A percentile compares a stretch with the other conserved stretches of the same genome.
Conservation (phyloP, 2,113 vertebrate species). For the Tamias sibiricus region DNA sequence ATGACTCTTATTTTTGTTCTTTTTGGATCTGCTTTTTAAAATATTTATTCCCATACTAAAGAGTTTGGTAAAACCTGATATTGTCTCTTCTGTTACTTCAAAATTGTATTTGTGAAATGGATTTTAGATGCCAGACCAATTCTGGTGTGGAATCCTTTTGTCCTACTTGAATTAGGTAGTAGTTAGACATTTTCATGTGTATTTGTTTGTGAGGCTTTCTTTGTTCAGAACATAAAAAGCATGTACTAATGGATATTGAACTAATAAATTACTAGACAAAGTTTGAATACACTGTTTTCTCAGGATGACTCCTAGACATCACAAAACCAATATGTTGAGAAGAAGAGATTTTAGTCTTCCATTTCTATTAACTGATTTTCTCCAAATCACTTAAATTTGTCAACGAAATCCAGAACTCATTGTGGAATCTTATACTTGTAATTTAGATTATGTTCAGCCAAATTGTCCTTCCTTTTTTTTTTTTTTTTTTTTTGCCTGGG, state of each 20-base stretch:
- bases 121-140: background rate
- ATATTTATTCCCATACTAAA: background rate
- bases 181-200: slow-evolving; percentile 6
- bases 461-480: background rate
- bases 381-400: background rate
- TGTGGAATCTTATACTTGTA: background rate
- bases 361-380: background rate
- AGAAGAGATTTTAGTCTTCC: slow-evolving; percentile 27
- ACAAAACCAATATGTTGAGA: slow-evolving; percentile 4
- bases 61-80: background rate
- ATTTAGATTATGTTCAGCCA: background rate
- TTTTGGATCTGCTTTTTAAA: background rate
- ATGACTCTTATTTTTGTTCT: background rate
- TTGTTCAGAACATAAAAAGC: slow-evolving; percentile 30
- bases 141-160: background rate
- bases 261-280: background rate
- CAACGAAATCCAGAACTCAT: background rate
- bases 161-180: background rate
- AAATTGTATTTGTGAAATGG: background rate
- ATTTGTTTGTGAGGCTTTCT: background rate
- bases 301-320: background rate
- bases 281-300: background rate
- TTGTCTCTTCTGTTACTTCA: background rate
- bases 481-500: too few species aligned
- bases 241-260: background rate